Conservation (phyloP, 2,888 invertebrate genomes). For the Eilema griseolum region DNA sequence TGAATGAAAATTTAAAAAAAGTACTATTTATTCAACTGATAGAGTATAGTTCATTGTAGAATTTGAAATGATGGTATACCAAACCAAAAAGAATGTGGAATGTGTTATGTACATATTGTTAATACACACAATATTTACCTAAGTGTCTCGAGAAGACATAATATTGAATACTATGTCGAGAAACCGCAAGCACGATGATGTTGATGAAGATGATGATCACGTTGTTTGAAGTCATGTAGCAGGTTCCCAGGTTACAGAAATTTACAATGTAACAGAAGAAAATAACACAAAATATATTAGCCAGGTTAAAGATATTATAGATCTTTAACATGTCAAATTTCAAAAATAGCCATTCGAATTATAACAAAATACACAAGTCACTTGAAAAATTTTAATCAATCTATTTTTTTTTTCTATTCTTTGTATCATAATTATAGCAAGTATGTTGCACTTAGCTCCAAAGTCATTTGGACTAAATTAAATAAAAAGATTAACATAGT, state of each 20-base stretch:
- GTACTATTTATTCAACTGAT: background rate
- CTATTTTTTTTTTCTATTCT: background rate
- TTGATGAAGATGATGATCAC: conserved; percentile 9
- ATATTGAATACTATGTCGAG: conserved; percentile 69
- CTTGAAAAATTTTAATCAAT: background rate
- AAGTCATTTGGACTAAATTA: background rate
- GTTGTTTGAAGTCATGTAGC: conserved; percentile 29
- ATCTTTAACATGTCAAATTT: background rate
- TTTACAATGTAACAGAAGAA: conserved; percentile 67
- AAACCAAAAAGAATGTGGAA: background rate
- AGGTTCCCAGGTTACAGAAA: conserved; percentile 45
- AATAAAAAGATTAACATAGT: no score
- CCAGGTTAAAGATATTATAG: conserved; percentile 16
- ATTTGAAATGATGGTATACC: background rate
- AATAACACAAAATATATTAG: conserved; percentile 48
- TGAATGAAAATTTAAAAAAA: background rate
- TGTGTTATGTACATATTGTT: conserved; percentile 50
- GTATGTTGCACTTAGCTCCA: background rate
- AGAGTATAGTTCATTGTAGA: background rate
- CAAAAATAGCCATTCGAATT: no score
- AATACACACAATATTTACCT: conserved; percentile 70
- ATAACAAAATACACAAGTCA: no score
- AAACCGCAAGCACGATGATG: conserved; percentile 32
- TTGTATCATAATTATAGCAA: background rate
- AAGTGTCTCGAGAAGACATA: conserved; percentile 76